Conservation (phyloP, 2,888 invertebrate genomes). For the Ceraclea dissimilis region DNA sequence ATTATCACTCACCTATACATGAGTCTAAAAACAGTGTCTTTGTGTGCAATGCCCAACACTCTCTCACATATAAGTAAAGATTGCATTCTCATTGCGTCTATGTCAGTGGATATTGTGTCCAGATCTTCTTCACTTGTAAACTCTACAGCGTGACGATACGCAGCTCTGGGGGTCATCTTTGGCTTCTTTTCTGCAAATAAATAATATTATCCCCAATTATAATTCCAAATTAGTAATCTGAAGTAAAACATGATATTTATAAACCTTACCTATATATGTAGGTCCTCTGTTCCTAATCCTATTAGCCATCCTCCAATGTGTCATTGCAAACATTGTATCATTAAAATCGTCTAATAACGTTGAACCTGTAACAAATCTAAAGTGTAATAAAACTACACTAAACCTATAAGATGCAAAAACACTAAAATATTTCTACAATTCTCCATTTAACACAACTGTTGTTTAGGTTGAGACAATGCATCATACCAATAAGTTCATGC, state of each 20-base stretch:
- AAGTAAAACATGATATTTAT: too few species aligned
- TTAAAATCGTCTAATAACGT: slow-evolving; percentile 84
- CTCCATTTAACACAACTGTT: too few species aligned
- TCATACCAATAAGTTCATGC: slow-evolving; percentile 68
- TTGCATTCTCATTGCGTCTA: slow-evolving; percentile 81
- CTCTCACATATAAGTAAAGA: slow-evolving; percentile 82
- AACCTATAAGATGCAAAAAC: not conserved
- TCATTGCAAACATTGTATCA: slow-evolving; percentile 61
- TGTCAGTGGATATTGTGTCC: slow-evolving; percentile 64
- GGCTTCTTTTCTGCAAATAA: slow-evolving; percentile 44
- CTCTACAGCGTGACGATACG: slow-evolving; percentile 64
- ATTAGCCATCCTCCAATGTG: slow-evolving; percentile 75
- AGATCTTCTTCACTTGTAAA: slow-evolving; percentile 67
- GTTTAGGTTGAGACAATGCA: not conserved
- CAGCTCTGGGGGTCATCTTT: slow-evolving; percentile 47
- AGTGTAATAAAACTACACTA: not conserved
- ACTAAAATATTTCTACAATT: not conserved
- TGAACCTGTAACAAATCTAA: slow-evolving; percentile 40
- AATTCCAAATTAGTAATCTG: not conserved
- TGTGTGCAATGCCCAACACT: slow-evolving; percentile 77
- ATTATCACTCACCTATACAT: slow-evolving; percentile 55
- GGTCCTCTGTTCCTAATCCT: slow-evolving; percentile 41
- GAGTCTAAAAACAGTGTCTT: slow-evolving; percentile 75
- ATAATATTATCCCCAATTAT: not conserved
- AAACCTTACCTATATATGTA: slow-evolving; percentile 16